Base-by-base conservation (phyloP, 2,113 vertebrate genomes). In the Ivindomyrus marchei region DNA sequence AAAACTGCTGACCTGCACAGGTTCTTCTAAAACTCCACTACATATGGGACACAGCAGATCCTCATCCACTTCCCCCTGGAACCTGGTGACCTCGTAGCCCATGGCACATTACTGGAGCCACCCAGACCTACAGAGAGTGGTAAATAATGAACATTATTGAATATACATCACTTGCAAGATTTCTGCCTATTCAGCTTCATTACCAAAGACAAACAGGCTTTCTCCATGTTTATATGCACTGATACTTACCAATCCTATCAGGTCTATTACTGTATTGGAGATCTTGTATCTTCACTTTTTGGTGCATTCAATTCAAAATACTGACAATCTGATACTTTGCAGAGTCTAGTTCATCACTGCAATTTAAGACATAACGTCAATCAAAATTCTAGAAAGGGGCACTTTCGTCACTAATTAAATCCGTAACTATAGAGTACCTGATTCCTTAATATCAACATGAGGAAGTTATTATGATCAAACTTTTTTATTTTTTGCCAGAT, bases 11-110 rank as follows among this genome's bases (percentile, higher is more conserved):
- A 96, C 98, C 97, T 99, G 98, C 83, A 99, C 98, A 0, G 98
- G 98, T 96, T 99, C 98, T 96, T 99, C 98, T 92, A 99, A 95
- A 91, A 99, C 98, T 92, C 98, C 98, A 88, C 98, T 99, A 95
- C 98, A 99, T 94, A 99, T 99, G 90, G 98, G 98, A 94, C 98
- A 99, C 89, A 99, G 97, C 90, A 99, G 97, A 94, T 99, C 98
- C 96, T 99, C 98, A 70, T 99, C 98, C 93, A 99, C 98, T 93
- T 99, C 98, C 94, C 98, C 98, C 96, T 98, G 97, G 94, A 99
- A 99, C 90, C 98, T 97, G 83, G 97, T 96, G 93, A 99, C 96
- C 96, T 99, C 98, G 95, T 99, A 99, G 97, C 98, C 98, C 98
- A 99, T 99, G 94, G 97, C 97, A 98, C 97, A 97, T 98, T 94